Evolutionary conservation across 2,888 invertebrate species (phyloP).

Genomic region (Mantis religiosa): DNA sequence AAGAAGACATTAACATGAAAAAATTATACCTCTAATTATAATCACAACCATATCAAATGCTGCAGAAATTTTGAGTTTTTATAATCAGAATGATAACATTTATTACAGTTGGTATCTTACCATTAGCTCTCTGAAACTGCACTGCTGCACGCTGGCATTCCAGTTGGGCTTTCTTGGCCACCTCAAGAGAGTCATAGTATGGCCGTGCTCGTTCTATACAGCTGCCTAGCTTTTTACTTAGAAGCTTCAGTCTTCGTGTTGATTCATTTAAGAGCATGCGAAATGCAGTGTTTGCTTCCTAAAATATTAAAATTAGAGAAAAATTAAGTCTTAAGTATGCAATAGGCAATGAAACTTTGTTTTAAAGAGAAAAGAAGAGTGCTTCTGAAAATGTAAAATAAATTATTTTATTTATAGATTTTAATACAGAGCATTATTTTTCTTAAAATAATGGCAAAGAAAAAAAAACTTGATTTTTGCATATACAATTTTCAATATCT

Average conservation of each 20-base stretch:
- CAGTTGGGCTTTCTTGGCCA: slow-evolving; percentile 41
- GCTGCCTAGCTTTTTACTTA: slow-evolving; percentile 76
- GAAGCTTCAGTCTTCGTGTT: slow-evolving; percentile 71
- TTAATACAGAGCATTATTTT: no score
- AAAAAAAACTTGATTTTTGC: no score
- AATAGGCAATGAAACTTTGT: no score
- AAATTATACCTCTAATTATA: no score
- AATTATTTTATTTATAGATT: no score
- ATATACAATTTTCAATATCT: no score
- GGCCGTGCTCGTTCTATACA: slow-evolving; percentile 85
- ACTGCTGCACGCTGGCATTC: slow-evolving; percentile 90
- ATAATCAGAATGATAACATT: neutral
- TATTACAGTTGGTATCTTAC: slow-evolving; percentile 47
- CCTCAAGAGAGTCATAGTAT: slow-evolving; percentile 72
- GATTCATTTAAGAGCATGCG: slow-evolving; percentile 78
- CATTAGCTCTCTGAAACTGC: slow-evolving; percentile 84
- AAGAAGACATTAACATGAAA: no score
- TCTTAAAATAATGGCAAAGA: no score
- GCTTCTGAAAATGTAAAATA: no score
- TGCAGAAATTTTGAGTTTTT: neutral
- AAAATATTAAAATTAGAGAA: neutral
- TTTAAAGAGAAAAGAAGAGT: no score
- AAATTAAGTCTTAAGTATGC: no score
- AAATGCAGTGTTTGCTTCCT: slow-evolving; percentile 79
- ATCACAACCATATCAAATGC: no score